Evolutionary conservation across 1,140 invertebrate species (phyloP), one percentile per base, ranked within the genome.

Genomic region (Thaumetopoea pityocampa): DNA sequence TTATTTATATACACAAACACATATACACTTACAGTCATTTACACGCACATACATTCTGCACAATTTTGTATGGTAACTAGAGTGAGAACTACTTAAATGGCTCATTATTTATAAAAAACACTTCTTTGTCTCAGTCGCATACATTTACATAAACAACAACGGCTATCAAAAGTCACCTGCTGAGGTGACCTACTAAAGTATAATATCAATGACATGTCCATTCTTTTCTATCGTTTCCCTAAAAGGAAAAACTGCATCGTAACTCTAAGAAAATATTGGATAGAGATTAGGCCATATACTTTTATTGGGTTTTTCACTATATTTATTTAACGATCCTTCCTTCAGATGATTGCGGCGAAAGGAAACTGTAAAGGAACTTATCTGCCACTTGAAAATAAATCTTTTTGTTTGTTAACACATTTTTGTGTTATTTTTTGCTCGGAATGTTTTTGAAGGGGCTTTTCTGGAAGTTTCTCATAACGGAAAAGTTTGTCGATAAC

Each of bases 231-330:
- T 24, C 51, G 6, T 12, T 8, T 7, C 33, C 43, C 58, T 55
- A 59, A 66, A 54, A 72, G 76, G 76, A 74, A 80, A 77, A 72
- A 45, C 60, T 63, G 51, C 64, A 67, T 76, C 64, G 72, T 62
- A 81, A 69, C 59, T 63, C 63, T 76, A 79, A 82, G 68, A 80
- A 82, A 80, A 80, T 82, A 80, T 80, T 77, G 73, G 71, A 67
- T 78, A 78, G 73, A 79, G 76, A 82, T 80, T 82, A 82, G 78
- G 71, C 73, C 56, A 78, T 78, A 73, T 61, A 79, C 55, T 82
- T 82, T 82, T 82, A 80, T 82, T 79, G 73, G 59, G 61, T 71
- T 76, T 71, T 73, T 66, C 68, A 67, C 65, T 69, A 63, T 82
- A 80, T 82, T 82, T 80, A 82, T 76, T 68, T 78, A 58, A 79